Evolutionary conservation across 2,113 vertebrate species (phyloP).

Genomic region (Lagenorhynchus albirostris): DNA sequence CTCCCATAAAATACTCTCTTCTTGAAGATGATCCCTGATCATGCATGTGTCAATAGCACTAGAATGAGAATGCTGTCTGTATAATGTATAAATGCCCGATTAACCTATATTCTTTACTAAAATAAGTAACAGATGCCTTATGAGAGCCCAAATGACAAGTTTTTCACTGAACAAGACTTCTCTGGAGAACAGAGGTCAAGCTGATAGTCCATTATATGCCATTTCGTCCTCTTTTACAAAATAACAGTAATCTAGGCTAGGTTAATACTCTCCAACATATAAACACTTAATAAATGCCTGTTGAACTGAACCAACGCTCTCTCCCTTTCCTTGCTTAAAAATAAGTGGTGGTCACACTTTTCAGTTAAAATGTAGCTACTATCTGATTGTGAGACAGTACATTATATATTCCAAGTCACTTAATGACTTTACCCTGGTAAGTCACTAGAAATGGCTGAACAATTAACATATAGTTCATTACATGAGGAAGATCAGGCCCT

Average conservation of each 20-base stretch:
- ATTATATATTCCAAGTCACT: conserved; percentile 54
- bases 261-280: background rate
- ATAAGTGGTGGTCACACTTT: background rate
- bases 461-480: conserved; percentile 79
- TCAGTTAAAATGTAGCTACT: conserved; percentile 45
- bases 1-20: background rate
- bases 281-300: background rate
- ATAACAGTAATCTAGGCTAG: background rate
- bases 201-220: background rate
- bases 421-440: conserved; percentile 60
- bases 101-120: background rate
- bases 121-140: background rate
- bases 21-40: background rate
- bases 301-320: background rate
- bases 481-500: conserved; percentile 75
- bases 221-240: conserved; percentile 19
- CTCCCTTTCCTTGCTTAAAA: background rate
- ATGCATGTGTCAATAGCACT: rapidly evolving
- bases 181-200: background rate
- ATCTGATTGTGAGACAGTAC: conserved; percentile 44
- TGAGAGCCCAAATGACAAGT: background rate
- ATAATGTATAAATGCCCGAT: background rate
- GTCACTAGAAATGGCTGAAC: conserved; percentile 75
- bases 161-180: background rate
- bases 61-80: background rate